phyloP scores from a whole-genome alignment of 2,113 vertebrate genomes.

The Rhinopithecus roxellana region DNA sequence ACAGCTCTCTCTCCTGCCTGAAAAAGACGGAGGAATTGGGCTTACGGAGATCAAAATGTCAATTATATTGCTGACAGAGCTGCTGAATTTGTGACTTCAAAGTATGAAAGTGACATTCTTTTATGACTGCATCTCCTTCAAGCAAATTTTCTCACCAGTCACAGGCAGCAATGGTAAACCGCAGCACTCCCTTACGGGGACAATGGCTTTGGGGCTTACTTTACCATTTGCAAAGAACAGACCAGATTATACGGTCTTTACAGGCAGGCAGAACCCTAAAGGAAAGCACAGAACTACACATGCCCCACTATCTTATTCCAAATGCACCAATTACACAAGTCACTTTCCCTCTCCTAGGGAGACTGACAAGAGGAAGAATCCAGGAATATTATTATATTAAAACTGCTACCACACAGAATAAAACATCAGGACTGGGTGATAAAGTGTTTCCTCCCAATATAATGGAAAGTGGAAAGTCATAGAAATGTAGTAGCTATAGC shows the following conservation, averaged over 20 bases:
- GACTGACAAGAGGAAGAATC: background rate
- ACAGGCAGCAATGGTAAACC: background rate
- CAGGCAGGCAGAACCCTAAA: background rate
- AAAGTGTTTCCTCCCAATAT: background rate
- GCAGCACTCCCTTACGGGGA: background rate
- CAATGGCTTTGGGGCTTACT: background rate
- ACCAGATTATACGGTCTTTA: background rate
- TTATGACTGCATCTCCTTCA: background rate
- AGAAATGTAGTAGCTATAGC: background rate
- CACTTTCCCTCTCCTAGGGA: background rate
- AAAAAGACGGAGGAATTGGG: background rate
- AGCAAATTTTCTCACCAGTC: background rate
- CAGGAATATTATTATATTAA: background rate
- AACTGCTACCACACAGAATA: background rate
- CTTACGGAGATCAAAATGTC: background rate
- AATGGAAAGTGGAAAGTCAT: background rate
- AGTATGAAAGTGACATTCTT: background rate
- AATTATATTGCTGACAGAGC: background rate
- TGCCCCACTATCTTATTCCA: background rate
- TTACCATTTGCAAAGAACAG: background rate
- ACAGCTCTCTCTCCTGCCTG: background rate
- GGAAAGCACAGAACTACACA: background rate
- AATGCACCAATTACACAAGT: background rate
- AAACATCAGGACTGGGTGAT: background rate
- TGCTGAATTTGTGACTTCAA: background rate